Evolutionary conservation across 2,797 vertebrate genomes (phyloP).

Genomic region (Chelmon rostratus): DNA sequence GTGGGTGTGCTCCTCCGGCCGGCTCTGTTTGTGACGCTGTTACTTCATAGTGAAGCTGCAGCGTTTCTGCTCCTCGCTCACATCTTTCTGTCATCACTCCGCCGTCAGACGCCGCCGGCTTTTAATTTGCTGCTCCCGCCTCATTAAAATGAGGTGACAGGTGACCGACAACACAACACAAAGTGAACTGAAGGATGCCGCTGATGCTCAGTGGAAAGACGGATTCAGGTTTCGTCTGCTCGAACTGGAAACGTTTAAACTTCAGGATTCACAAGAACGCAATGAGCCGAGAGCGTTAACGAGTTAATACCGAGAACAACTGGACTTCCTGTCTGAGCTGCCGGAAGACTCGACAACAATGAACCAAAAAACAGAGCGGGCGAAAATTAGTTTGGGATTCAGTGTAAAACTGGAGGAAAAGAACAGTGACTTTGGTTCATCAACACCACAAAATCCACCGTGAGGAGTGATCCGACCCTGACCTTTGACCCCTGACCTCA

Average conservation of each 20-base stretch:
- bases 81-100: not conserved
- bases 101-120: not conserved
- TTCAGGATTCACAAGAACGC: not conserved
- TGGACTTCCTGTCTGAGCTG: too few relatives aligned
- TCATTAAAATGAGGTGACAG: not conserved
- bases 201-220: accelerated
- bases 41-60: too few relatives aligned
- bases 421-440: too few relatives aligned
- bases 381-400: too few relatives aligned
- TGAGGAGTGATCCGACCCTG: not conserved
- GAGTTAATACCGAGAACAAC: too few relatives aligned
- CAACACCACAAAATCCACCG: too few relatives aligned
- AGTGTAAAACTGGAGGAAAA: too few relatives aligned
- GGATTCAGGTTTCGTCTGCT: not conserved
- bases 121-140: not conserved
- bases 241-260: not conserved
- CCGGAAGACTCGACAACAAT: too few relatives aligned
- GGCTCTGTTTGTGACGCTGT: not conserved
- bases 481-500: constrained; percentile 18
- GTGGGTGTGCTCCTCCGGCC: too few relatives aligned
- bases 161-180: not conserved
- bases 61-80: not conserved
- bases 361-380: too few relatives aligned
- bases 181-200: not conserved
- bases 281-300: too few relatives aligned